Conservation (phyloP, 1,140 invertebrate genomes). For the Nilaparvata lugens region DNA sequence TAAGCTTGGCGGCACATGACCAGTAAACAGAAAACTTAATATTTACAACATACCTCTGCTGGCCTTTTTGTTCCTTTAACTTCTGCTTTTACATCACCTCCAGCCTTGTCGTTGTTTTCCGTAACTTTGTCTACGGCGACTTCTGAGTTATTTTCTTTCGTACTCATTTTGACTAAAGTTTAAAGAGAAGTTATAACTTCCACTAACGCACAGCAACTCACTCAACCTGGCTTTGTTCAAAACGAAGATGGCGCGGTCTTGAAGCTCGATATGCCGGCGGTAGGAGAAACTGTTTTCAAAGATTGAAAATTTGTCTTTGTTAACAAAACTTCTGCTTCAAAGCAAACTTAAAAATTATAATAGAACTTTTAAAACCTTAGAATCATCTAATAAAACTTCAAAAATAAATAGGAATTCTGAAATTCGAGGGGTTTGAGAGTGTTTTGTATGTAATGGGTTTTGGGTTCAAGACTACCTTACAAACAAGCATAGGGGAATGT, state of each 20-base stretch:
- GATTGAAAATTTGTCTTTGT: not conserved
- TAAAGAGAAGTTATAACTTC: constrained; percentile 21
- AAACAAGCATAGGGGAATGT: not conserved
- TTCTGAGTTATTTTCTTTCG: constrained; percentile 72
- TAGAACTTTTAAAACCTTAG: too few relatives aligned
- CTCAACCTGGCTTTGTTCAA: constrained; percentile 53
- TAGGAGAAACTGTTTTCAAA: constrained; percentile 26
- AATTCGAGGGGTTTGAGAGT: constrained; percentile 49
- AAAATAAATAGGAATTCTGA: constrained; percentile 10
- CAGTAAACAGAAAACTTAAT: constrained; percentile 9
- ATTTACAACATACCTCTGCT: constrained; percentile 61
- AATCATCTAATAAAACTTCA: constrained; percentile 1
- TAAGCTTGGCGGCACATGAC: constrained; percentile 2
- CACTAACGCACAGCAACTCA: constrained; percentile 26
- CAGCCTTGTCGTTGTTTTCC: constrained; percentile 58
- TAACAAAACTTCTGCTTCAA: not conserved
- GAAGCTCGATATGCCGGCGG: constrained; percentile 45
- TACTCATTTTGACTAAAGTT: constrained; percentile 62
- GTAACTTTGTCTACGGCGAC: constrained; percentile 69
- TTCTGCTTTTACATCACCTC: constrained; percentile 62
- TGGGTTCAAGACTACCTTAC: constrained; percentile 36
- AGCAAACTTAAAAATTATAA: too few relatives aligned
- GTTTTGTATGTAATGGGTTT: constrained; percentile 27
- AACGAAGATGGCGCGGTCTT: constrained; percentile 73
- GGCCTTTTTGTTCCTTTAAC: constrained; percentile 78